A percentile compares a stretch with the other conserved stretches of the same genome.
Conservation (phyloP, 2,113 vertebrate species). For the Alouatta palliata region DNA sequence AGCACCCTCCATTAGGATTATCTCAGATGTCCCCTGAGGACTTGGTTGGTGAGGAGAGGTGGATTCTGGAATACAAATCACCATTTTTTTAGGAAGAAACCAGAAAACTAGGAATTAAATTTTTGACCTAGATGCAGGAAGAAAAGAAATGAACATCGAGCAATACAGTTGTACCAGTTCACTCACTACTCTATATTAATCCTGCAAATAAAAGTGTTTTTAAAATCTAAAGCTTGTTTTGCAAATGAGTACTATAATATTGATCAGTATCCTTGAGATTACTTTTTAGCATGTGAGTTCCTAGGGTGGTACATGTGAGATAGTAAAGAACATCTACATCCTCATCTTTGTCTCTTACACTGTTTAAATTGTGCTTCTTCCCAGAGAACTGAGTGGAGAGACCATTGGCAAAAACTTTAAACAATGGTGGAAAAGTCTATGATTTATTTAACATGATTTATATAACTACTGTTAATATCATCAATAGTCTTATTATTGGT, state of each 20-base stretch:
- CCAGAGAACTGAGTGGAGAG: neutral
- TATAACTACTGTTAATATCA: neutral
- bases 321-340: neutral
- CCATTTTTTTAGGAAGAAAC: neutral
- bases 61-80: neutral
- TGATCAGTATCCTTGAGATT: neutral
- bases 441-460: no score
- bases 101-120: constrained; percentile 4
- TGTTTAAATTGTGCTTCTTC: neutral
- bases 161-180: neutral
- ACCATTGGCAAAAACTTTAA: neutral
- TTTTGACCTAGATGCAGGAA: constrained; percentile 9
- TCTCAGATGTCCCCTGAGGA: neutral
- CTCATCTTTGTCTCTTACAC: neutral
- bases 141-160: neutral
- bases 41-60: neutral
- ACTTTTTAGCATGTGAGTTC: neutral
- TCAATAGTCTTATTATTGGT: neutral
- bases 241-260: neutral
- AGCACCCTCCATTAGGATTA: neutral
- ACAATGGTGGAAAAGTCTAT: neutral
- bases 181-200: neutral
- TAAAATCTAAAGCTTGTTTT: constrained; percentile 8
- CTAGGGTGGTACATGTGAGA: neutral
- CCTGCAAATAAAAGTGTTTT: neutral